These are phyloP conservation scores for Cheumatopsyche charites DNA, from an alignment of 1,140 invertebrate species.

Conservation along the genomic window DNA sequence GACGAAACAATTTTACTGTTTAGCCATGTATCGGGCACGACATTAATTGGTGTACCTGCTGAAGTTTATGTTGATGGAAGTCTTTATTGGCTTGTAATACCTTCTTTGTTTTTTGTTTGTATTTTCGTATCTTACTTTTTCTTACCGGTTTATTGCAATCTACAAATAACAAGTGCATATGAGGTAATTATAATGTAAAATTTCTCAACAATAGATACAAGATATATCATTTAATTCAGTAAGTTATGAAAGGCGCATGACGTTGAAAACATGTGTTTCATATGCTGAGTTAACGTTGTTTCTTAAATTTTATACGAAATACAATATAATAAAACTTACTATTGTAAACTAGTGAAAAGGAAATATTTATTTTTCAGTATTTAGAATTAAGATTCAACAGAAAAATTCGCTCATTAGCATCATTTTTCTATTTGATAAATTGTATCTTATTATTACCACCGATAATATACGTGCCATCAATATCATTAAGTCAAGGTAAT, in stretches of 20 bases:
- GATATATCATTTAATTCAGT: neutral
- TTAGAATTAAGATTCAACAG: slow-evolving; percentile 72
- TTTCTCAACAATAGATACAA: no score
- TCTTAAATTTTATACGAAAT: neutral
- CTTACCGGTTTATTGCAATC: slow-evolving; percentile 82
- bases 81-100: slow-evolving; percentile 35
- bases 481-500: slow-evolving; percentile 20
- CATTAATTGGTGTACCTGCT: slow-evolving; percentile 78
- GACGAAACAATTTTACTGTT: neutral
- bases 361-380: slow-evolving; percentile 72
- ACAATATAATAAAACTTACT: neutral
- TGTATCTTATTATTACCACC: slow-evolving; percentile 23
- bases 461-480: slow-evolving; percentile 18
- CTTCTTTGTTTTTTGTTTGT: slow-evolving; percentile 70
- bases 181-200: slow-evolving; percentile 65
- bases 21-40: slow-evolving; percentile 85
- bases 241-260: no score
- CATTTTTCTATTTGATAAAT: slow-evolving; percentile 50
- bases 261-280: no score
- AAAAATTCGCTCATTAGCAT: slow-evolving; percentile 68
- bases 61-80: slow-evolving; percentile 81
- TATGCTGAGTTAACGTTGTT: no score
- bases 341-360: no score
- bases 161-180: slow-evolving; percentile 83
- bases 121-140: slow-evolving; percentile 67